Evolutionary conservation across 1,140 invertebrate species (phyloP).

Genomic region (Drusus annulatus): DNA sequence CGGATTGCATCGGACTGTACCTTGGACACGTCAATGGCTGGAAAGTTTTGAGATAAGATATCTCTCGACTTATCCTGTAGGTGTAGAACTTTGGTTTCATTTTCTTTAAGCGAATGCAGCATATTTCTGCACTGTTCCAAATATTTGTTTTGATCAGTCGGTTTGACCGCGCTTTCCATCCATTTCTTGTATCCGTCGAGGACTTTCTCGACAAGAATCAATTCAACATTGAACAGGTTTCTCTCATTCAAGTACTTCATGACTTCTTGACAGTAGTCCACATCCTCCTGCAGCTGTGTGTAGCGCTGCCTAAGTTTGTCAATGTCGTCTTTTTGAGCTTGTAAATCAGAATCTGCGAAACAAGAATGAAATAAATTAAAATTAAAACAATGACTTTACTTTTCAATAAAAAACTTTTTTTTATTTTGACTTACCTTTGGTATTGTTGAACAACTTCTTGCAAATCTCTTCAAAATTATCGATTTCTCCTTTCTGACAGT

Average conservation of each 20-base stretch:
- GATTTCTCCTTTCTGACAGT: conserved; percentile 48
- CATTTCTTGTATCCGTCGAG: conserved; percentile 63
- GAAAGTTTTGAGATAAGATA: conserved; percentile 53
- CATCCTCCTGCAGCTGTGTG: conserved; percentile 62
- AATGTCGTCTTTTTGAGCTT: conserved; percentile 63
- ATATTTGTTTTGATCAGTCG: conserved; percentile 62
- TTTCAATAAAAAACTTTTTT: too few species aligned
- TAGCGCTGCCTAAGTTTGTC: conserved; percentile 62
- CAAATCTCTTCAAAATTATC: conserved; percentile 49
- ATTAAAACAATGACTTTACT: background rate
- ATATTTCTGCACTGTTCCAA: conserved; percentile 66
- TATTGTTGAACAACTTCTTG: conserved; percentile 41
- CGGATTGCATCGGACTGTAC: conserved; percentile 47
- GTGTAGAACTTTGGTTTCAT: conserved; percentile 63
- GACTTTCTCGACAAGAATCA: conserved; percentile 61
- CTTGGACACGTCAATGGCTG: conserved; percentile 48
- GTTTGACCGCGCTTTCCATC: conserved; percentile 63
- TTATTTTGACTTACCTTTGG: conserved; percentile 14
- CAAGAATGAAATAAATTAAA: conserved; percentile 38
- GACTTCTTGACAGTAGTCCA: conserved; percentile 63
- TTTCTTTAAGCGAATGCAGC: conserved; percentile 63
- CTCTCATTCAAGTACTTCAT: conserved; percentile 65
- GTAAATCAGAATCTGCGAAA: conserved; percentile 63
- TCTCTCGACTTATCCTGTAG: conserved; percentile 49
- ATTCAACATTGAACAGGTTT: conserved; percentile 62